A percentile compares a stretch with the other conserved stretches of the same genome.
phyloP scores from a whole-genome alignment of 1,140 invertebrate genomes.

The Phenacoccus solenopsis region DNA sequence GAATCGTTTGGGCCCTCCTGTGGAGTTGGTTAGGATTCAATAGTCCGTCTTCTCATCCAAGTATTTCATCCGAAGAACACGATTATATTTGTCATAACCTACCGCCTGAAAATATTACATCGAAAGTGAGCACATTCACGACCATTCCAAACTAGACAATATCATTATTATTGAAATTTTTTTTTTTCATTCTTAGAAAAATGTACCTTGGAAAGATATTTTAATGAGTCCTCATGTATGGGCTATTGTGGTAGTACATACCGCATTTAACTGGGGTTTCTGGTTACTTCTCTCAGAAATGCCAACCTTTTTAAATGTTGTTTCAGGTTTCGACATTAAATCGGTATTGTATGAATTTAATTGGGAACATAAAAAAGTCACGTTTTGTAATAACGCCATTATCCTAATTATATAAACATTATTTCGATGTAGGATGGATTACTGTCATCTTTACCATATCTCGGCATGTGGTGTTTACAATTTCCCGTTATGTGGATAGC shows the following conservation, averaged over 20 bases:
- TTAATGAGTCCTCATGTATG: slow-evolving; percentile 38
- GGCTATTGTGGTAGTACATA: slow-evolving; percentile 44
- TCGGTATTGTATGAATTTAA: too few species aligned
- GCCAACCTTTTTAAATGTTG: slow-evolving; percentile 72
- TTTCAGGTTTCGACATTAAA: slow-evolving; percentile 64
- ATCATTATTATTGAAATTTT: too few species aligned
- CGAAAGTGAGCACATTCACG: neutral
- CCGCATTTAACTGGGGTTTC: slow-evolving; percentile 62
- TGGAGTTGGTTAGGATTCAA: slow-evolving; percentile 51
- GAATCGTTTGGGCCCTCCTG: slow-evolving; percentile 43
- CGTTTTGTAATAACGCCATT: too few species aligned
- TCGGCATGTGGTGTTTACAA: slow-evolving; percentile 39
- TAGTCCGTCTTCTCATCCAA: slow-evolving; percentile 42
- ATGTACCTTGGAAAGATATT: slow-evolving; percentile 33
- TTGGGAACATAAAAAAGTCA: too few species aligned
- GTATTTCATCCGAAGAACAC: slow-evolving; percentile 44
- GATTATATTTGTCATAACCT: slow-evolving; percentile 17
- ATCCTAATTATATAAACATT: too few species aligned
- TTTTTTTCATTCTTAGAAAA: neutral
- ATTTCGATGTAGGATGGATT: slow-evolving; percentile 63
- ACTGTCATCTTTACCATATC: slow-evolving; percentile 66
- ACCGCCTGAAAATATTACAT: neutral
- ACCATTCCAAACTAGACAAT: too few species aligned
- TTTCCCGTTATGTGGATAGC: slow-evolving; percentile 33
- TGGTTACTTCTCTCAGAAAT: slow-evolving; percentile 83